phyloP scores from a whole-genome alignment of 2,113 vertebrate species.

The Irena cyanogastra region DNA sequence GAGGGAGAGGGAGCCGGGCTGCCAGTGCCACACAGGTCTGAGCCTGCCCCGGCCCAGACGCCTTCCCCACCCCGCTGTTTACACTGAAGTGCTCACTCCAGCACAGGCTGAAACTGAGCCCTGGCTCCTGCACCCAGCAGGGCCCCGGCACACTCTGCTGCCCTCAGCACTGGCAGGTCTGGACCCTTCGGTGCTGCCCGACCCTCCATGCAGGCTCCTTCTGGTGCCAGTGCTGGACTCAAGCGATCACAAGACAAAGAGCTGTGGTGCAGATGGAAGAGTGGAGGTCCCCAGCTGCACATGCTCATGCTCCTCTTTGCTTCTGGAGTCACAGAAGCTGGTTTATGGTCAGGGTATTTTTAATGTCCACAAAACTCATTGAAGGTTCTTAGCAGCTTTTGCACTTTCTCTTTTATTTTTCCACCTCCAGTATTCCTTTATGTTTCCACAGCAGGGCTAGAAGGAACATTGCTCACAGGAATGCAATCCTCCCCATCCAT shows the following conservation, averaged over 20 bases:
- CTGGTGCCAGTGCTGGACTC: fast-evolving
- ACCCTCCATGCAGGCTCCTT: fast-evolving
- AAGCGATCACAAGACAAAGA: fast-evolving
- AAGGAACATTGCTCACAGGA: neutral
- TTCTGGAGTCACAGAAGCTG: neutral
- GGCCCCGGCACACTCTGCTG: fast-evolving
- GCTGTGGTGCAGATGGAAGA: neutral
- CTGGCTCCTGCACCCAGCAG: neutral
- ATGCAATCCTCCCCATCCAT: neutral
- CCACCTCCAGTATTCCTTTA: neutral
- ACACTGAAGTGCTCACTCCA: fast-evolving
- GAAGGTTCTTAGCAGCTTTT: neutral
- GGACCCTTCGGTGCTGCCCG: fast-evolving
- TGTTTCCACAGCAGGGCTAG: neutral
- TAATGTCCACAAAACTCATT: neutral
- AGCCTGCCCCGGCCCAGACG: slow-evolving; percentile 13
- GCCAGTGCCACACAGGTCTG: neutral
- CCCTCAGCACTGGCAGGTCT: fast-evolving
- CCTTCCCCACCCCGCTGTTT: slow-evolving; percentile 49
- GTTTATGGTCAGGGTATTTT: neutral
- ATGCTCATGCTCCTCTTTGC: neutral
- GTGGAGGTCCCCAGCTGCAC: neutral
- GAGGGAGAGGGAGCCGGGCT: neutral
- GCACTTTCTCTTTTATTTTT: neutral
- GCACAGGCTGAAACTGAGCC: neutral